Conservation (phyloP, 2,888 invertebrate species). For the Acanthoscelides obtectus region DNA sequence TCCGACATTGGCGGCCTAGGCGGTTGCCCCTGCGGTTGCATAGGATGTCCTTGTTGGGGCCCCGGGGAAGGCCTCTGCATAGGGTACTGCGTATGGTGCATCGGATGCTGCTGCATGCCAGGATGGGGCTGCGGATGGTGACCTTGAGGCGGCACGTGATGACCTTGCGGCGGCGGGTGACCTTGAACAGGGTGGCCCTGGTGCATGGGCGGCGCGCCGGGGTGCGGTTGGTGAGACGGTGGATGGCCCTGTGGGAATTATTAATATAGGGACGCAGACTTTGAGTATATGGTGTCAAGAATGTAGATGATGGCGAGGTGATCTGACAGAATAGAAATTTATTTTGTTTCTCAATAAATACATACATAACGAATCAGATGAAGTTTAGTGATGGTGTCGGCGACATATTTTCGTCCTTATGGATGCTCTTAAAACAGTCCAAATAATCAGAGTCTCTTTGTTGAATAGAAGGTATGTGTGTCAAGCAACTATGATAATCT, state of each 20-base stretch:
- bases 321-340: conserved; percentile 10
- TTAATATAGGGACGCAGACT: background rate
- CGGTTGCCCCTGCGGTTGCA: conserved; percentile 18
- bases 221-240: background rate
- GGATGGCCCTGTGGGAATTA: conserved; percentile 1
- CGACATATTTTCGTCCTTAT: too few species aligned
- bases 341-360: too few species aligned
- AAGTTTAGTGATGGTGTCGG: too few species aligned
- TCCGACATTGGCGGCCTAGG: conserved; percentile 52
- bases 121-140: conserved; percentile 32
- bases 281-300: too few species aligned
- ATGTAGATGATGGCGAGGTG: too few species aligned
- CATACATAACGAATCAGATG: too few species aligned
- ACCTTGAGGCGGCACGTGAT: conserved; percentile 16
- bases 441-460: too few species aligned
- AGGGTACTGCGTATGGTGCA: conserved; percentile 5
- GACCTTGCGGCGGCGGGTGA: conserved; percentile 7
- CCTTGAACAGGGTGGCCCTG: conserved; percentile 8
- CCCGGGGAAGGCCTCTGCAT: conserved; percentile 1
- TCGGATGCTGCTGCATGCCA: conserved; percentile 1
- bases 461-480: too few species aligned
- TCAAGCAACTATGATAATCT: too few species aligned
- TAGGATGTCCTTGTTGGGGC: conserved; percentile 14
- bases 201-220: conserved; percentile 1
- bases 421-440: too few species aligned